A percentile compares a stretch with the other conserved stretches of the same genome.
phyloP scores from a whole-genome alignment of 2,113 vertebrate genomes.

The Lagopus muta region DNA sequence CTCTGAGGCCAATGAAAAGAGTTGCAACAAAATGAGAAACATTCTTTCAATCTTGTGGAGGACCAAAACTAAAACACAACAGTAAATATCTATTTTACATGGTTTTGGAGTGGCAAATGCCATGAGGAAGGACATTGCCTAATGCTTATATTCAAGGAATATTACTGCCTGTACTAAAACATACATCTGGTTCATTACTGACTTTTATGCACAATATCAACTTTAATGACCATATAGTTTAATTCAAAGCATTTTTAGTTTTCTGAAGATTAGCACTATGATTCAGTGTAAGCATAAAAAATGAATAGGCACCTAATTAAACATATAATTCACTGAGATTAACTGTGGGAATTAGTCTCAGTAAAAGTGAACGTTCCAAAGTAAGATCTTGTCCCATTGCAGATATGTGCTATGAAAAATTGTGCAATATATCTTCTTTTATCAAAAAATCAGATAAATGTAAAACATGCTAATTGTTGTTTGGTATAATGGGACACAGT shows the following conservation, averaged over 20 bases:
- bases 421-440: conserved; percentile 11
- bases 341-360: conserved; percentile 61
- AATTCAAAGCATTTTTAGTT: conserved; percentile 21
- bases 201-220: conserved; percentile 11
- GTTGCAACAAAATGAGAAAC: neutral
- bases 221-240: neutral
- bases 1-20: neutral
- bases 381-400: conserved; percentile 8
- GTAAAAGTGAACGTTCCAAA: conserved; percentile 39
- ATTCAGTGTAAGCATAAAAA: conserved; percentile 53
- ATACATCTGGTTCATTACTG: neutral
- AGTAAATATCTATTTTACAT: neutral
- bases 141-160: neutral
- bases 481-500: neutral
- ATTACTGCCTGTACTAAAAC: conserved; percentile 2
- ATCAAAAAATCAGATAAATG: conserved; percentile 20
- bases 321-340: conserved; percentile 62
- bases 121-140: neutral
- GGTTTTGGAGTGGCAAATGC: neutral
- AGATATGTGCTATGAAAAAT: neutral
- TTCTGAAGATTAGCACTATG: conserved; percentile 41
- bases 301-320: conserved; percentile 69
- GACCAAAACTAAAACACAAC: neutral
- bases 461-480: conserved; percentile 51
- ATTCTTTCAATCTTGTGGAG: neutral